Evolutionary conservation across 2,113 vertebrate genomes (phyloP), one percentile per base, ranked within the genome.

Genomic region (Nycticorax nycticorax): DNA sequence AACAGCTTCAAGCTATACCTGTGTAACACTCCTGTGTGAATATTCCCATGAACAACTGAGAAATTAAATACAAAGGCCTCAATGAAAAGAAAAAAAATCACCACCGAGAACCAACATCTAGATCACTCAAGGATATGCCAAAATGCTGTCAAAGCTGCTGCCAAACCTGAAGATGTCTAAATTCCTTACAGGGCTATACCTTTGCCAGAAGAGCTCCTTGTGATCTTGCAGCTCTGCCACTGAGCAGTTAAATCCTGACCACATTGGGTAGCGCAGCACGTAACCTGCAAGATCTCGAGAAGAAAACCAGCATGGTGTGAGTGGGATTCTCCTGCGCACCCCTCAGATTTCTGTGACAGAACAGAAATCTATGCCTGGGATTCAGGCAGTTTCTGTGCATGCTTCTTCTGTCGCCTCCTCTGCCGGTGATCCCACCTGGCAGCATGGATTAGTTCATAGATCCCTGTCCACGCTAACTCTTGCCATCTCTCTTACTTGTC

Each of bases 391-490:
- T 53, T 45, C 4, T 41, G 9, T 45, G 8, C 6, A 0, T 28
- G 14, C 75, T 60, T 13, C 6, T 67, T 47, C 59, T 1, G 0
- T 45, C 5, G 0, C 17, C 3, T 56, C 48, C 33, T 62, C 35
- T 35, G 66, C 35, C 4, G 2, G 12, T n/a, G 50, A 76, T 66
- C 32, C 47, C n/a, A 69, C 3, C 24, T 2, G 18, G 68, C 21
- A 74, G 26, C 26, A 11, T 0, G 1, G 32, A 6, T 50, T 57
- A 11, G 9, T 47, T 66, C 0, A 0, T 20, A 66, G n/a, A 37
- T 86, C 56, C 80, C 14, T 39, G 11, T 30, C 37, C 23, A 10
- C 0, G 6, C 8, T 35, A 5, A 20, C 63, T 74, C 47, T 89
- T 87, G n/a, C 41, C 27, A 32, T n/a, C 9, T n/a, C 43, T 80